Percentiles rank a stretch among this genome's conserved stretches.
Conservation (phyloP, 1,140 invertebrate genomes). For the Nasonia longicornis region DNA sequence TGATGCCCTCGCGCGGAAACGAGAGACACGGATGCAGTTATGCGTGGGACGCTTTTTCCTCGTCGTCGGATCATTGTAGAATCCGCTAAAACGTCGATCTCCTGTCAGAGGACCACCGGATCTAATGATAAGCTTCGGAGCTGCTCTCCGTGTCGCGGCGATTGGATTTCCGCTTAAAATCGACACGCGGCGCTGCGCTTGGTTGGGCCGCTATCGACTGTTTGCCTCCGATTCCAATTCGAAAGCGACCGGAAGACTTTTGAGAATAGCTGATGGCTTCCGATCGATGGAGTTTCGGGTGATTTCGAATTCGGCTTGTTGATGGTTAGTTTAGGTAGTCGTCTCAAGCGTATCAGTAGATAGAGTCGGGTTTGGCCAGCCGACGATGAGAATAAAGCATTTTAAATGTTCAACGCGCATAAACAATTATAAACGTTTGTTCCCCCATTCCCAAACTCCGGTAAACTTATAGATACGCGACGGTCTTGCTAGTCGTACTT, state of each 20-base stretch:
- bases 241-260: slow-evolving; percentile 41
- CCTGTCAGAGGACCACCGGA: not conserved
- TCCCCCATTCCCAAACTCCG: not conserved
- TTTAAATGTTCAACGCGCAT: not conserved
- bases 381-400: no score
- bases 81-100: slow-evolving; percentile 19
- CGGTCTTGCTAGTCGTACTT: not conserved
- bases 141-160: slow-evolving; percentile 32
- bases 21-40: not conserved
- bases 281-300: not conserved
- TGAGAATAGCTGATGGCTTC: not conserved
- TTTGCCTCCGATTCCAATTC: slow-evolving; percentile 46
- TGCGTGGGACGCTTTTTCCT: not conserved
- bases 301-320: no score
- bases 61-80: not conserved
- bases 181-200: slow-evolving; percentile 51
- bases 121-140: slow-evolving; percentile 5
- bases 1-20: not conserved
- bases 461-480: not conserved
- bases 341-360: no score
- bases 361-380: no score
- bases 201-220: slow-evolving; percentile 53
- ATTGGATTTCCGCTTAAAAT: slow-evolving; percentile 60
- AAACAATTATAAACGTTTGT: slow-evolving; percentile 4
- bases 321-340: no score